A percentile compares a stretch with the other conserved stretches of the same genome.
Evolutionary conservation across 2,113 vertebrate genomes (phyloP).

Genomic region (Oenanthe melanoleuca): DNA sequence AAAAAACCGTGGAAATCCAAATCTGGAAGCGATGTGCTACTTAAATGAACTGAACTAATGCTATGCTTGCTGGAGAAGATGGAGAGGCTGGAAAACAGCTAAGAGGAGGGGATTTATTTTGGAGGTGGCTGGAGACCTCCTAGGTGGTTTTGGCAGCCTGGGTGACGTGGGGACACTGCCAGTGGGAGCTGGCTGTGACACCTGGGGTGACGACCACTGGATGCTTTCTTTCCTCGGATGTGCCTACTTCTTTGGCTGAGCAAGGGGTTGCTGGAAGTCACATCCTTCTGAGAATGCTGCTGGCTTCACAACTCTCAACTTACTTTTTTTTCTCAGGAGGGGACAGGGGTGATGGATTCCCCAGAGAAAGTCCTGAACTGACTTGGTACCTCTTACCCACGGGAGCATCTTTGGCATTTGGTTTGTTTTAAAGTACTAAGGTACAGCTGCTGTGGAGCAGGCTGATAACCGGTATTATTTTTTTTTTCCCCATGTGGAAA

Average conservation of each 20-base stretch:
- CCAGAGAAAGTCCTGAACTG: constrained; percentile 7
- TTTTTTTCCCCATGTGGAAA: neutral
- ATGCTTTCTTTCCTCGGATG: neutral
- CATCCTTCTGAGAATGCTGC: neutral
- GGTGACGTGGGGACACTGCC: neutral
- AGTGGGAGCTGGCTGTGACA: accelerated
- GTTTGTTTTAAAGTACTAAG: constrained; percentile 12
- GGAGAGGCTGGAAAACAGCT: neutral
- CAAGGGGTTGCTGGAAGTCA: neutral
- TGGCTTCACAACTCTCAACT: neutral
- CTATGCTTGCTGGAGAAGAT: constrained; percentile 15
- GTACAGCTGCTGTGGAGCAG: neutral
- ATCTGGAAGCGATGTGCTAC: constrained; percentile 39
- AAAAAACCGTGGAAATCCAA: neutral
- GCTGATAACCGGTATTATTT: neutral
- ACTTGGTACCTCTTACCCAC: neutral
- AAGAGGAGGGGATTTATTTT: neutral
- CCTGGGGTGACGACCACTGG: neutral
- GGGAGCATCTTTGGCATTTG: neutral
- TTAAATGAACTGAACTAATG: neutral
- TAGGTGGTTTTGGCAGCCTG: neutral
- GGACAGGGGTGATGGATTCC: neutral
- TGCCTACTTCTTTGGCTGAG: neutral
- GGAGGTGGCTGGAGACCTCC: neutral
- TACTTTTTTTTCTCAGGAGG: neutral